Base-by-base conservation (phyloP, 1,140 invertebrate species). In the Eriosoma lanigerum region DNA sequence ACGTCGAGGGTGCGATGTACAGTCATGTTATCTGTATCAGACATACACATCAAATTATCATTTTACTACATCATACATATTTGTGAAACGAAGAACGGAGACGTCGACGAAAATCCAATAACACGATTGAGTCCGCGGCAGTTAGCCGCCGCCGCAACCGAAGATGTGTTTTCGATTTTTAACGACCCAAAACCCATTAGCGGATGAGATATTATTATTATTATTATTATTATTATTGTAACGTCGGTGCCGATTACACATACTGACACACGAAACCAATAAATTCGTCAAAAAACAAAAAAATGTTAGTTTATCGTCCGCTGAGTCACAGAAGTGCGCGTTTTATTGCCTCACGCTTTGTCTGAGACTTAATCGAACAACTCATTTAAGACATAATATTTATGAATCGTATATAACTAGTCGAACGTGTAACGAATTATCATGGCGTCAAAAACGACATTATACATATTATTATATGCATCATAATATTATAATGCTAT, bases 251-350 rank as follows among this genome's bases (percentile, higher is more conserved):
- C 19, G 72, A 56, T 66, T 66, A 46, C 64, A 44, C n/a, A 3
- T 1, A 10, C 38, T 44, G 64, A 46, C 32, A 44, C 29, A 38
- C 6, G 29, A 75, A 75, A 56, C 48, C 72, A 54, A 75, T 75
- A 75, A 75, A 75, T 75, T 75, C 72, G 50, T 75, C 72, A 75
- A 75, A 75, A 38, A 38, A 38, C 32, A 8, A 38, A 38, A 26
- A 38, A 75, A 38, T 62, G 32, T 38, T 8, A 38, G 3, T 38
- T 38, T 38, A 38, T 38, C 32, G 32, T 38, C 3, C 32, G 32
- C 32, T 38, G 32, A 38, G 32, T 38, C 32, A 38, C 8, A 38
- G 32, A n/a, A n/a, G n/a, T n/a, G n/a, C n/a, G n/a, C 9, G 68
- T 10, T 21, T 66, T 38, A 66, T 46, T 24, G 50, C 8, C 21